Percentiles rank a stretch among this genome's conserved stretches.
These are phyloP conservation scores for Carabus problematicus DNA, from an alignment of 2,888 invertebrate genomes.

Conservation along the genomic window DNA sequence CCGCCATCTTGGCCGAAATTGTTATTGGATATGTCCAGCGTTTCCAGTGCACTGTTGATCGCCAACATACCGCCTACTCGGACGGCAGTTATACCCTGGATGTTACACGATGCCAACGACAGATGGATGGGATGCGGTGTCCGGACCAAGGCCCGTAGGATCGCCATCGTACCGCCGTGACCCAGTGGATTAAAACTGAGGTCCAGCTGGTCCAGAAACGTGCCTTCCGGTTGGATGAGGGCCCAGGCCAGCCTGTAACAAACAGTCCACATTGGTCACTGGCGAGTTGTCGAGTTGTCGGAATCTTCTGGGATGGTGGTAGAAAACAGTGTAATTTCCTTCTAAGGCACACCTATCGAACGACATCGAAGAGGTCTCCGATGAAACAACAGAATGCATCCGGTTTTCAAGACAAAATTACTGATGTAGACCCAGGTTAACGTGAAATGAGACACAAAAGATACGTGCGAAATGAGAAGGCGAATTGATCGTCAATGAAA, in stretches of 20 bases:
- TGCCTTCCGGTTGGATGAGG: conserved; percentile 52
- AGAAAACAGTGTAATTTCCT: background rate
- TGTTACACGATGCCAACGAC: conserved; percentile 65
- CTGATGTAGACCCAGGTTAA: too few species aligned
- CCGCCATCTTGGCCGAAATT: conserved; percentile 67
- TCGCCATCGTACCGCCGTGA: conserved; percentile 65
- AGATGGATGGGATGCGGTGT: conserved; percentile 64
- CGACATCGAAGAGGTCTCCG: background rate
- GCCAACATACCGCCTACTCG: conserved; percentile 64
- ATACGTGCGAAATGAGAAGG: too few species aligned
- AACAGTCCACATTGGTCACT: conserved; percentile 44
- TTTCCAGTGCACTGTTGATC: conserved; percentile 63
- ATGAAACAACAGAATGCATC: background rate
- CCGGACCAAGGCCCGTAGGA: conserved; percentile 66
- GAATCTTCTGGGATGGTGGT: background rate
- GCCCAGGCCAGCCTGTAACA: conserved; percentile 34
- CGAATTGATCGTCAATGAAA: too few species aligned
- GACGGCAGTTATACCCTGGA: conserved; percentile 63
- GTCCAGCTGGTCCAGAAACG: conserved; percentile 58
- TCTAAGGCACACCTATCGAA: background rate
- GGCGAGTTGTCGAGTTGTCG: too few species aligned
- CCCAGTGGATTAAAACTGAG: conserved; percentile 69
- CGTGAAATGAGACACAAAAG: too few species aligned
- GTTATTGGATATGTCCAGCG: conserved; percentile 67
- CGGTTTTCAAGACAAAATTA: too few species aligned